phyloP scores from a whole-genome alignment of 1,140 invertebrate genomes.

The Euglossa dilemma region DNA sequence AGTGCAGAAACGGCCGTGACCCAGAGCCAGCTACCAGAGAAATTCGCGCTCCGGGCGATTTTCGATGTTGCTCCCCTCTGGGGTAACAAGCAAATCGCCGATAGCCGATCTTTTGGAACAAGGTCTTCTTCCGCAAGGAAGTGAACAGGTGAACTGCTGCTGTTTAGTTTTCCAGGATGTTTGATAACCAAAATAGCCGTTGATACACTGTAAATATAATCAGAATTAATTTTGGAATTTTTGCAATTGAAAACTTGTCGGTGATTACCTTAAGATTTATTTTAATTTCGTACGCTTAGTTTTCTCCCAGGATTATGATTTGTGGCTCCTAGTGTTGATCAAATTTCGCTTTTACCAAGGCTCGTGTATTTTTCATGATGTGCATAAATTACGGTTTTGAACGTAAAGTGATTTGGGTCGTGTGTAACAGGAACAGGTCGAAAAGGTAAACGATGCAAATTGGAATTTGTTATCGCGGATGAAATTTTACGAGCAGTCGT shows the following conservation, averaged over 20 bases:
- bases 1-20: constrained; percentile 57
- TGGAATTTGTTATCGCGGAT: not conserved
- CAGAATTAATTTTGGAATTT: not conserved
- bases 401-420: no score
- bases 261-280: not conserved
- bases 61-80: constrained; percentile 4
- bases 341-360: no score
- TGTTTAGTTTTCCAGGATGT: not conserved
- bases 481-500: not conserved
- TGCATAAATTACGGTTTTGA: no score
- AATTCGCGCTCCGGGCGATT: constrained; percentile 59
- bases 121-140: not conserved
- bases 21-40: constrained; percentile 62
- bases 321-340: no score
- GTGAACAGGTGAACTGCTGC: no score
- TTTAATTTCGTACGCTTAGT: no score
- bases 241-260: not conserved
- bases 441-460: not conserved
- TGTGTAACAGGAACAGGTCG: no score
- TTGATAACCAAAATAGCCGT: not conserved
- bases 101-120: not conserved
- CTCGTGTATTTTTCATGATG: no score
- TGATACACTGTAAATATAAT: no score
- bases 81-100: not conserved
- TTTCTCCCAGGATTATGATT: no score